A percentile compares a stretch with the other conserved stretches of the same genome.
phyloP scores from a whole-genome alignment of 2,888 invertebrate genomes.

The Metopia argyrocephala region DNA sequence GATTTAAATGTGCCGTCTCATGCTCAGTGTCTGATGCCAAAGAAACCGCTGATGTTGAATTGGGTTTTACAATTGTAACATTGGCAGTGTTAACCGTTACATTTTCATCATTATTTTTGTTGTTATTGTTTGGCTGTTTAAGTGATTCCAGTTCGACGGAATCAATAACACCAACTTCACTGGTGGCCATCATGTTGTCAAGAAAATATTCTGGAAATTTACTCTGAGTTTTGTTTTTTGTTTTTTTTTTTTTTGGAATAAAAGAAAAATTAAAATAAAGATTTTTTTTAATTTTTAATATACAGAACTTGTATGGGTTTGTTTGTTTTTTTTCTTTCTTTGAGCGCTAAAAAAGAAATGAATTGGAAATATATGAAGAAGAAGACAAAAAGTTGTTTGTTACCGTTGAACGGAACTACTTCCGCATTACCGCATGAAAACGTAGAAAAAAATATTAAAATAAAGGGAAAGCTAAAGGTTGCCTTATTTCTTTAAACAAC shows the following conservation, averaged over 20 bases:
- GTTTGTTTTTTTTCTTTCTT: conserved; percentile 1
- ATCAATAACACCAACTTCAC: conserved; percentile 58
- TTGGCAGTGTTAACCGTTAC: conserved; percentile 51
- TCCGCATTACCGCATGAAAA: background rate
- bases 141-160: conserved; percentile 60
- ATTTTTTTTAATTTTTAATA: background rate
- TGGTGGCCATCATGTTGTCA: conserved; percentile 57
- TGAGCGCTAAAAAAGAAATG: conserved; percentile 21
- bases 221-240: no score
- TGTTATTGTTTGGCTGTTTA: conserved; percentile 38
- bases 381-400: conserved; percentile 36
- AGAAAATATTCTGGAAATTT: conserved; percentile 33
- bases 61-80: conserved; percentile 44
- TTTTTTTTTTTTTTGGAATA: background rate
- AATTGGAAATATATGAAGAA: background rate
- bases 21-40: conserved; percentile 47
- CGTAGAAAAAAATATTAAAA: background rate
- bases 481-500: background rate
- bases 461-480: background rate
- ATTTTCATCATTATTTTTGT: conserved; percentile 15
- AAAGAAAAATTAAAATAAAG: conserved; percentile 9
- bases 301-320: no score
- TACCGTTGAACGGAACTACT: conserved; percentile 19
- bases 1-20: conserved; percentile 37
- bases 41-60: conserved; percentile 34